Conservation (phyloP, 2,888 invertebrate genomes). For the Strigamia transsilvanica region DNA sequence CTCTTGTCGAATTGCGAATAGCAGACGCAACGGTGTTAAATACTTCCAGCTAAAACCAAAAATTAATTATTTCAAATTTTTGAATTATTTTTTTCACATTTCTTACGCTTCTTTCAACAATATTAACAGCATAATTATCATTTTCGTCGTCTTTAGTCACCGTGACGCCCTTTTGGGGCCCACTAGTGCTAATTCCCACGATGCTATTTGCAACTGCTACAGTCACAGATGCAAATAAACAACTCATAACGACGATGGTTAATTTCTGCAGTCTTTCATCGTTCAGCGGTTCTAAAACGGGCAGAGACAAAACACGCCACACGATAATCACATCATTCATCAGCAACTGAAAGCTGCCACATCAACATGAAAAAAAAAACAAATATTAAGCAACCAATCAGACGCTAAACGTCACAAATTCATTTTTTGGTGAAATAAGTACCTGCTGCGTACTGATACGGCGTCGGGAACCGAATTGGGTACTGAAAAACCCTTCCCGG, state of each 20-base stretch:
- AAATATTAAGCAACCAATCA: constrained; percentile 1
- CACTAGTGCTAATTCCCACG: constrained; percentile 58
- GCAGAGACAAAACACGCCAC: constrained; percentile 82
- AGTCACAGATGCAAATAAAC: constrained; percentile 72
- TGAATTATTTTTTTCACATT: not conserved
- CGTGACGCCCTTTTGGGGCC: constrained; percentile 57
- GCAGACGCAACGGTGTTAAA: constrained; percentile 82
- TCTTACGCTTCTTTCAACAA: constrained; percentile 81
- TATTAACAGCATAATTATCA: constrained; percentile 80
- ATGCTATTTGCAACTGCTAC: constrained; percentile 65
- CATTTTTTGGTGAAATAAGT: constrained; percentile 54
- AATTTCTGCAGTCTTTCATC: constrained; percentile 83
- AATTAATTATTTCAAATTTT: not conserved
- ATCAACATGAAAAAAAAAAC: constrained; percentile 37
- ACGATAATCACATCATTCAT: constrained; percentile 85
- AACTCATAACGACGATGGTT: constrained; percentile 82
- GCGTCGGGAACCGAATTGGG: constrained; percentile 70
- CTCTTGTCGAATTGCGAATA: constrained; percentile 84
- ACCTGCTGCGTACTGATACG: constrained; percentile 74
- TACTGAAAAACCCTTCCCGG: constrained; percentile 70
- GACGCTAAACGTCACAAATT: not conserved
- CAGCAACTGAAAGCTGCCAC: constrained; percentile 75
- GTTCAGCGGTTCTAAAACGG: constrained; percentile 86
- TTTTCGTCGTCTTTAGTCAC: constrained; percentile 77
- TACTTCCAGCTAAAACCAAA: constrained; percentile 72